Percentiles rank a stretch among this genome's conserved stretches.
Evolutionary conservation across 2,888 invertebrate species (phyloP).

Genomic region (Encarsia formosa): DNA sequence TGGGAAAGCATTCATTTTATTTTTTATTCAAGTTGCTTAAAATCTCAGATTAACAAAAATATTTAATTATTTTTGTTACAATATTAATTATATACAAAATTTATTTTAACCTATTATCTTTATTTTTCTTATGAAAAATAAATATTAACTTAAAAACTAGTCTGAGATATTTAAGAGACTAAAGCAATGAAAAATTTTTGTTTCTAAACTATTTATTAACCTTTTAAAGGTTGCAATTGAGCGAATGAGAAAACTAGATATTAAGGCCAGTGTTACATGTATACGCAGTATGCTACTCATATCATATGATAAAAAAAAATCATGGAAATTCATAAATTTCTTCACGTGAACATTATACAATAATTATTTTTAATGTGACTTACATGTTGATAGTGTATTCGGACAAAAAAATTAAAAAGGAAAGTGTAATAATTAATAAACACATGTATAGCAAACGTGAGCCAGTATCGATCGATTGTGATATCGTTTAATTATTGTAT

Average conservation of each 20-base stretch:
- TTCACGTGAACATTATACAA: slow-evolving; percentile 30
- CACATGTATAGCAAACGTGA: slow-evolving; percentile 24
- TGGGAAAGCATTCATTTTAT: too few relatives aligned
- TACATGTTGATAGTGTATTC: slow-evolving; percentile 22
- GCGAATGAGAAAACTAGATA: slow-evolving; percentile 47
- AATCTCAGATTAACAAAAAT: too few relatives aligned
- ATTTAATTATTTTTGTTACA: too few relatives aligned
- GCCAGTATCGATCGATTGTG: slow-evolving; percentile 37
- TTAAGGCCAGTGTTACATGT: slow-evolving; percentile 52
- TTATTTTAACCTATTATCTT: too few relatives aligned
- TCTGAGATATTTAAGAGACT: slow-evolving; percentile 11
- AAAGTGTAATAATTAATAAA: slow-evolving; percentile 30
- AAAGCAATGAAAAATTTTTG: slow-evolving; percentile 9
- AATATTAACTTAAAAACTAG: slow-evolving; percentile 7
- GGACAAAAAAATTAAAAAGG: slow-evolving; percentile 22
- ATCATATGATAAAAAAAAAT: slow-evolving; percentile 43
- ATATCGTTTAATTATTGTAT: slow-evolving; percentile 31
- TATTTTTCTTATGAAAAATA: too few relatives aligned
- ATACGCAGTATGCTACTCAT: slow-evolving; percentile 52
- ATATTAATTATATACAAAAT: too few relatives aligned
- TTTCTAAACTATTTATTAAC: slow-evolving; percentile 11
- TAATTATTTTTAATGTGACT: slow-evolving; percentile 28
- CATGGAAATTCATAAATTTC: slow-evolving; percentile 23
- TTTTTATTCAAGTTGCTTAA: too few relatives aligned
- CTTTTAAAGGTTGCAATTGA: slow-evolving; percentile 4